Conservation (phyloP, 2,797 vertebrate species). For the Telmatherina bonti region DNA sequence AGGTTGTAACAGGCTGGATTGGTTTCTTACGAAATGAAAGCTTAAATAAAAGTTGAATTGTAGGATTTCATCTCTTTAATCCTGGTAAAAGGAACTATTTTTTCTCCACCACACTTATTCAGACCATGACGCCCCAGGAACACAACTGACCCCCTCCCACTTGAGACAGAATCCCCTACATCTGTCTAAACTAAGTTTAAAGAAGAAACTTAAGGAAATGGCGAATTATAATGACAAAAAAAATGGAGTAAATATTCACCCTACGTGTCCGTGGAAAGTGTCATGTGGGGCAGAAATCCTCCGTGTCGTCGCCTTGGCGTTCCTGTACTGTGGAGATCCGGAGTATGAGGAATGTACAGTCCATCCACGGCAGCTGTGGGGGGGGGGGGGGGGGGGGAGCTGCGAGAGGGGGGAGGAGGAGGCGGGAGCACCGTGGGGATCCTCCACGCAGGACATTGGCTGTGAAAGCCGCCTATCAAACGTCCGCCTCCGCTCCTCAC, state of each 20-base stretch:
- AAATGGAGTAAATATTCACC: slow-evolving; percentile 2
- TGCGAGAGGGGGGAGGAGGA: background rate
- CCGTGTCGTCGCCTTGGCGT: slow-evolving; percentile 32
- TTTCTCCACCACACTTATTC: slow-evolving; percentile 5
- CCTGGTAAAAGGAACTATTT: background rate
- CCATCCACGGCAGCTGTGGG: slow-evolving; percentile 18
- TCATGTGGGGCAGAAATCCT: slow-evolving; percentile 50
- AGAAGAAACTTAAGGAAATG: background rate
- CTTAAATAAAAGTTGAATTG: accelerated
- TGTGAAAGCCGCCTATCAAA: background rate
- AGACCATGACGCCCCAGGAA: background rate
- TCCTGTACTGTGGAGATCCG: slow-evolving; percentile 24
- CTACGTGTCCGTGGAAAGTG: slow-evolving; percentile 40
- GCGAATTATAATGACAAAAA: background rate
- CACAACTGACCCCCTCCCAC: slow-evolving; percentile 29
- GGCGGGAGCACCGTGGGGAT: background rate
- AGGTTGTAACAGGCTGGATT: background rate
- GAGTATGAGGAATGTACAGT: slow-evolving; percentile 61
- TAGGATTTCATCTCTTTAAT: too few relatives aligned
- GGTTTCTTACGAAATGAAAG: background rate
- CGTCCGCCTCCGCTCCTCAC: slow-evolving; percentile 69
- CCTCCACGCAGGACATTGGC: slow-evolving; percentile 43
- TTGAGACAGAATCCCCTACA: background rate
- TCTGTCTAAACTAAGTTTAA: slow-evolving; percentile 15
- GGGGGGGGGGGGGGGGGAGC: slow-evolving; percentile 29